phyloP scores from a whole-genome alignment of 2,888 invertebrate species.

The Digitonthophagus gazella region DNA sequence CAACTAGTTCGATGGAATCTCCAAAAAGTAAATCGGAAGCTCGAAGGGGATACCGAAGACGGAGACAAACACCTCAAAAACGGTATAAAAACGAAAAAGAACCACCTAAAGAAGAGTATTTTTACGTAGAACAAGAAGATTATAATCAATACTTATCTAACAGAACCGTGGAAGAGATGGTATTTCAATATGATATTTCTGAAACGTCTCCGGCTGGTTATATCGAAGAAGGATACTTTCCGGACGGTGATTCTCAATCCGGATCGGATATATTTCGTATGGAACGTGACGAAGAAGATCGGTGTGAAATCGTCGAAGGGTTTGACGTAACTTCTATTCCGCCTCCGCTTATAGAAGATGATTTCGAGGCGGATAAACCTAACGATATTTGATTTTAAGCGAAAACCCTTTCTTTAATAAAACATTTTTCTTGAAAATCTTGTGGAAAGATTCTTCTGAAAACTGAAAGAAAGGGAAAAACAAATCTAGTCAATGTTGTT shows the following conservation, averaged over 20 bases:
- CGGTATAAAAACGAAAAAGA: slow-evolving; percentile 58
- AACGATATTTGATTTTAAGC: slow-evolving; percentile 50
- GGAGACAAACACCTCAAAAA: slow-evolving; percentile 61
- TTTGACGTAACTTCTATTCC: slow-evolving; percentile 75
- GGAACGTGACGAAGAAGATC: slow-evolving; percentile 55
- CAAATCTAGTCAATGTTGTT: no score
- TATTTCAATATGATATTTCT: slow-evolving; percentile 43
- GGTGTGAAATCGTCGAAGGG: slow-evolving; percentile 68
- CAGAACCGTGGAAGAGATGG: slow-evolving; percentile 46
- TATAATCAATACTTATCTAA: slow-evolving; percentile 46
- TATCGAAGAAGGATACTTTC: slow-evolving; percentile 63
- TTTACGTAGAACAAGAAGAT: slow-evolving; percentile 45
- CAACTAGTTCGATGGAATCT: slow-evolving; percentile 71
- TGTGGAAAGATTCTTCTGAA: neutral
- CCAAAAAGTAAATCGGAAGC: slow-evolving; percentile 55
- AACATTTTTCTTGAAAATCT: neutral
- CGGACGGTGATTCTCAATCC: slow-evolving; percentile 58
- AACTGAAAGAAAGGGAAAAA: neutral
- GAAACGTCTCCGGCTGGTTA: slow-evolving; percentile 24
- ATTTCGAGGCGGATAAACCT: slow-evolving; percentile 60
- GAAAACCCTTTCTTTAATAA: slow-evolving; percentile 22
- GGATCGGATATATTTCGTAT: slow-evolving; percentile 52
- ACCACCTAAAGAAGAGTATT: slow-evolving; percentile 47
- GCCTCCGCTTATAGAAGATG: slow-evolving; percentile 74
- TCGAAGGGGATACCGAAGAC: slow-evolving; percentile 66